These are phyloP conservation scores for Psephotus haematonotus DNA, from an alignment of 2,113 vertebrate species.

Conservation along the genomic window DNA sequence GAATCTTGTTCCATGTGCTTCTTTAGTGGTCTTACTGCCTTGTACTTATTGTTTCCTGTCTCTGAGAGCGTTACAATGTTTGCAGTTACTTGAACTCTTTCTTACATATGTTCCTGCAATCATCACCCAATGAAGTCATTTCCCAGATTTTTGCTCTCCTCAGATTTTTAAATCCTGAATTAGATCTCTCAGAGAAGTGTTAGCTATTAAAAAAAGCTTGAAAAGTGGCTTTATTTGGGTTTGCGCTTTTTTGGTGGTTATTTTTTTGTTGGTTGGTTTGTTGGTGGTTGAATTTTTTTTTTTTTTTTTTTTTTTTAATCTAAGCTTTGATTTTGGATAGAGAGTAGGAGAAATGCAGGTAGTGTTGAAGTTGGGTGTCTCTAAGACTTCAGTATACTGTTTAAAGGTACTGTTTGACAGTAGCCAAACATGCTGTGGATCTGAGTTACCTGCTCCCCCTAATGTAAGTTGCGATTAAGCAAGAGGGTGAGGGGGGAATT, in stretches of 20 bases:
- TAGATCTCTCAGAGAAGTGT: neutral
- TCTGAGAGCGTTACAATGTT: neutral
- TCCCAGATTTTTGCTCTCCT: slow-evolving; percentile 4
- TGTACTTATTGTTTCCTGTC: slow-evolving; percentile 38
- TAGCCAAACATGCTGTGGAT: neutral
- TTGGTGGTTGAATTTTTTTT: neutral
- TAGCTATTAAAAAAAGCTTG: neutral
- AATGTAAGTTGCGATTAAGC: neutral
- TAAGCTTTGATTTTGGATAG: neutral
- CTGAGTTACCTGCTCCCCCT: neutral
- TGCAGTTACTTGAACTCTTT: slow-evolving; percentile 23
- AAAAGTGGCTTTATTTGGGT: neutral
- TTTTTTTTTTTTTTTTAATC: neutral
- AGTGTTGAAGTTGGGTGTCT: neutral
- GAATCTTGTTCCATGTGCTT: neutral
- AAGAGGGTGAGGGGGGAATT: neutral
- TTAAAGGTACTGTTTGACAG: neutral
- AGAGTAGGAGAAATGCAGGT: neutral
- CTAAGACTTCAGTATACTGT: neutral
- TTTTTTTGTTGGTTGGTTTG: neutral
- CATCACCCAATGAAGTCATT: neutral
- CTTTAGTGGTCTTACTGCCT: neutral
- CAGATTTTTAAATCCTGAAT: neutral
- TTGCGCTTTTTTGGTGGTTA: neutral
- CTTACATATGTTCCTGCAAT: slow-evolving; percentile 48